Base-by-base conservation (phyloP, 2,113 vertebrate genomes). In the Dasyurus viverrinus region DNA sequence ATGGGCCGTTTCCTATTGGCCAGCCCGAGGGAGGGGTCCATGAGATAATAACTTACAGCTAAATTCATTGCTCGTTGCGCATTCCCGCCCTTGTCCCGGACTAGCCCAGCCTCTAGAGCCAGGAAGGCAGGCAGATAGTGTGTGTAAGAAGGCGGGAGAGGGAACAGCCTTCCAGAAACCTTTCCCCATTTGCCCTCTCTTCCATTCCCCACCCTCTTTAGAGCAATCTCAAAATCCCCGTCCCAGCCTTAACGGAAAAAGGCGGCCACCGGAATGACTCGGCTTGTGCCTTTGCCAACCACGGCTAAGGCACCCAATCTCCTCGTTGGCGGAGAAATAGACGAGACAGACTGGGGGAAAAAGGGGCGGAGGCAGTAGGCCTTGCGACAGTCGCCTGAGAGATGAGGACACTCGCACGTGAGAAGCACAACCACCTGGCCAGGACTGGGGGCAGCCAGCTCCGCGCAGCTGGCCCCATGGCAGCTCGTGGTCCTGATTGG, bases 1-100 rank as follows among this genome's bases (percentile, higher is more conserved):
- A 52, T 53, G 24, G 19, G 53, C 84, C 0, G 54, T 90, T 90
- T 93, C 93, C 53, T 68, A 95, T 92, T 68, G 91, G 94, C 93
- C 53, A 42, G 0, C 2, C 91, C 53, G 53, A 92, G 54, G 53
- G 26, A 94, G 48, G 48, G 90, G 50, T 60, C 50, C 57, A 53
- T 0, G 55, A 92, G 94, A 90, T 36, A 68, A 1, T 54, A 53
- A 55, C 30, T 46, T 90, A n/a, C 46, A 27, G 90, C 52, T 19
- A 57, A 27, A 2, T 2, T 68, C 60, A 68, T 68, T 68, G 60
- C 60, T 68, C 36, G 60, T 36, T 68, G 60, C 12, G 27, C 60
- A 68, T 27, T 46, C 48, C 93, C 22, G 48, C 30, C 47, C 19
- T 50, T 19, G 89, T 53, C 5, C 26, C 14, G 60, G 42, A 53